These are phyloP conservation scores for Antennarius maculatus DNA, from an alignment of 2,797 vertebrate genomes.

Conservation along the genomic window DNA sequence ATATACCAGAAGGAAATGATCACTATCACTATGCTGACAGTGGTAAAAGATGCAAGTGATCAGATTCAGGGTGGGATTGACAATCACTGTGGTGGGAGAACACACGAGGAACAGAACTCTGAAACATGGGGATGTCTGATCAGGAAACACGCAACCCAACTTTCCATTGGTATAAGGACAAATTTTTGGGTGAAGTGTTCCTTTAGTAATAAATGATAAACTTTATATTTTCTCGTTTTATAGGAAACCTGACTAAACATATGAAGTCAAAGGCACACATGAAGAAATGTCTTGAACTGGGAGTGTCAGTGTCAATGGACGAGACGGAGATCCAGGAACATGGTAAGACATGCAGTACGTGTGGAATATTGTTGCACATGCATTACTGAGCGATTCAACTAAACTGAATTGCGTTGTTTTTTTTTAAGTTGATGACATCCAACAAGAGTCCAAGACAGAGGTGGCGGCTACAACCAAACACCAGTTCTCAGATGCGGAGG, in stretches of 20 bases:
- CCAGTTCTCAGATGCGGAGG: slow-evolving; percentile 97
- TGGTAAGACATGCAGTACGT: slow-evolving; percentile 77
- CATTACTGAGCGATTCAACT: background rate
- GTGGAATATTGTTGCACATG: background rate
- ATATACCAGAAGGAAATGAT: too few relatives aligned
- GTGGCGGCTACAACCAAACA: slow-evolving; percentile 85
- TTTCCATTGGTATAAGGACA: too few relatives aligned
- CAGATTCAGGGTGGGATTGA: too few relatives aligned
- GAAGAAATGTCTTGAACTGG: slow-evolving; percentile 99
- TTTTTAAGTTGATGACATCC: slow-evolving; percentile 84
- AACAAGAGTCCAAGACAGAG: slow-evolving; percentile 85
- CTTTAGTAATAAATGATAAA: background rate
- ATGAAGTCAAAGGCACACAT: slow-evolving; percentile 99
- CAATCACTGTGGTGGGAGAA: too few relatives aligned
- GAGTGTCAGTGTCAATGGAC: slow-evolving; percentile 94
- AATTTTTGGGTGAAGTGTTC: background rate
- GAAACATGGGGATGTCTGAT: too few relatives aligned
- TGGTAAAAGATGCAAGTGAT: too few relatives aligned
- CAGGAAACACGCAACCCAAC: too few relatives aligned
- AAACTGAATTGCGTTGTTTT: slow-evolving; percentile 20
- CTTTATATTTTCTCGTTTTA: background rate
- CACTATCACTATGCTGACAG: too few relatives aligned
- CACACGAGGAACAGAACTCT: too few relatives aligned
- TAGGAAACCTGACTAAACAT: slow-evolving; percentile 99
- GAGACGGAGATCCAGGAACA: slow-evolving; percentile 93